Conservation (phyloP, 2,797 vertebrate genomes). For the Schizopygopsis malacanthus region DNA sequence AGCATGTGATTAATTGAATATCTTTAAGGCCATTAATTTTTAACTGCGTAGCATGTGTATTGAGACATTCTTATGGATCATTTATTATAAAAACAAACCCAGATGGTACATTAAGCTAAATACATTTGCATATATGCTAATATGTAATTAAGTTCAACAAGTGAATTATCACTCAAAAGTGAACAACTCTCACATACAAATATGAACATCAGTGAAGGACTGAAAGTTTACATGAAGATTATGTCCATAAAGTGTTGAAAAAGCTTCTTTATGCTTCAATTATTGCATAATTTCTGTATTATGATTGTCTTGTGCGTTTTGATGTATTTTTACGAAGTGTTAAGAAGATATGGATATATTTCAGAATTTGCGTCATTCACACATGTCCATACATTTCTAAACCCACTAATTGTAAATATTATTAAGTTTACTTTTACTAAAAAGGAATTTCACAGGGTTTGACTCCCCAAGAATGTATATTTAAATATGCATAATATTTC, state of each 20-base stretch:
- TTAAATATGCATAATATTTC: no score
- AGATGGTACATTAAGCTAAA: not conserved
- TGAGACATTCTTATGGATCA: not conserved
- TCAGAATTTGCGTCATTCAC: no score
- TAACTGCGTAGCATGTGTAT: no score
- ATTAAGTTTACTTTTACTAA: not conserved
- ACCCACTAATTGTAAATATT: no score
- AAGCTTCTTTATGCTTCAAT: not conserved
- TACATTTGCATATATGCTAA: not conserved
- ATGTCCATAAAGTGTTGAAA: no score
- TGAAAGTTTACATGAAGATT: not conserved
- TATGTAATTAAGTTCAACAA: not conserved
- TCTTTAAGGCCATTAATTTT: not conserved
- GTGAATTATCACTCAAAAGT: not conserved
- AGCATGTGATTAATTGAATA: not conserved
- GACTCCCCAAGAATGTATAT: no score
- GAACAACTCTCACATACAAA: not conserved
- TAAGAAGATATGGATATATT: no score
- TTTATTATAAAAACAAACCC: not conserved
- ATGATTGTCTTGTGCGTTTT: not conserved
- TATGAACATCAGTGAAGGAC: not conserved
- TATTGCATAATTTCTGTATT: not conserved
- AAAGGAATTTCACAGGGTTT: no score
- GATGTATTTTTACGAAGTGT: not conserved
- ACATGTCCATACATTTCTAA: no score